Evolutionary conservation across 2,113 vertebrate species (phyloP).

Genomic region (Rhabdornis inornatus): DNA sequence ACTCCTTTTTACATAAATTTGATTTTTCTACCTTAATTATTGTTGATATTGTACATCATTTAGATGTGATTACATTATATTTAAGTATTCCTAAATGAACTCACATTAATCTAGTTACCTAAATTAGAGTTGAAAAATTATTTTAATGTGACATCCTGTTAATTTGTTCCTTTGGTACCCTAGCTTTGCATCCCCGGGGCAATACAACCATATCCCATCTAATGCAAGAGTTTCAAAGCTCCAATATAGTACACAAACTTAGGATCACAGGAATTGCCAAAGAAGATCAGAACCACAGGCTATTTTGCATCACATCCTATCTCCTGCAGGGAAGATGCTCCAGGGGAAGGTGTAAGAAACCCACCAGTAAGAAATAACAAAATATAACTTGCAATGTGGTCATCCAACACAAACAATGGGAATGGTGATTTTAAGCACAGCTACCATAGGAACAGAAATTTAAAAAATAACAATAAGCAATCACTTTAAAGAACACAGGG

Average conservation of each 20-base stretch:
- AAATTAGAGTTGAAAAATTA: constrained; percentile 68
- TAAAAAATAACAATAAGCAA: not conserved
- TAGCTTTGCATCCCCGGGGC: constrained; percentile 27
- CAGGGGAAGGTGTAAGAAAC: not conserved
- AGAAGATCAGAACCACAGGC: not conserved
- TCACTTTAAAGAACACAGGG: not conserved
- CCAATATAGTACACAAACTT: not conserved
- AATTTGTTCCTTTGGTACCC: constrained; percentile 63
- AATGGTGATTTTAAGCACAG: not conserved
- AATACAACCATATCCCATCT: constrained; percentile 26
- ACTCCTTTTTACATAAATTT: constrained; percentile 54
- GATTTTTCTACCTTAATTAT: constrained; percentile 59
- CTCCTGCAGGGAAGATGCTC: not conserved
- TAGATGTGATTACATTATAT: constrained; percentile 57
- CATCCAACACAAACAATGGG: not conserved
- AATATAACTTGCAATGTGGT: not conserved
- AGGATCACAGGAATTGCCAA: not conserved
- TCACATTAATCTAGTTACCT: constrained; percentile 69
- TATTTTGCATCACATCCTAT: not conserved
- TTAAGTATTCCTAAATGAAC: constrained; percentile 68
- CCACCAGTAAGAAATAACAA: not conserved
- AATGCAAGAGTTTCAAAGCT: constrained; percentile 11
- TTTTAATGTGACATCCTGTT: constrained; percentile 69
- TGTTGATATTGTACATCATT: constrained; percentile 65
- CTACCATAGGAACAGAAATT: not conserved